Base-by-base conservation (phyloP, 2,113 vertebrate species). In the Pardalotus punctatus region DNA sequence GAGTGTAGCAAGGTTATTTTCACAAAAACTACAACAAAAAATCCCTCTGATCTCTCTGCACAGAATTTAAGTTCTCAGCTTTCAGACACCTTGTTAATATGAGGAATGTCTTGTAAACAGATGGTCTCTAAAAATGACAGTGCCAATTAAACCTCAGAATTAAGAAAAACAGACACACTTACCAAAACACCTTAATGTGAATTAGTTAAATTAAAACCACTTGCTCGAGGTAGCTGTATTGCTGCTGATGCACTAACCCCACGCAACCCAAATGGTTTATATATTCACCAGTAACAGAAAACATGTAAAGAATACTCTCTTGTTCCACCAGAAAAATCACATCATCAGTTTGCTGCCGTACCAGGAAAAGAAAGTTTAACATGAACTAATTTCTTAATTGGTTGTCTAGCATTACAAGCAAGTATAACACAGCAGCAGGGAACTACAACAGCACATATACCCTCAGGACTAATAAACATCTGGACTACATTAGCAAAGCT, bases 301-400 rank as follows among this genome's bases (percentile, higher is more conserved):
- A 89, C 79, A 96, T 43, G 29, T 78, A 96, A 97, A 98, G 95
- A 98, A 98, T 92, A 97, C 90, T 83, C 94, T 96, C 97, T 97
- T 98, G 97, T 98, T 98, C 97, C 96, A 96, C 71, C 73, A 96
- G 94, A 97, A 97, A 96, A 96, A 92, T 80, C 94, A 93, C 83
- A 86, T 73, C 91, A 92, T 96, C 94, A 94, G 89, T 86, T 94
- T 94, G 94, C 97, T 93, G 90, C 93, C 65, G 2, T 70, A 90
- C 94, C 93, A 82, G 81, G 95, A 86, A 97, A 96, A 97, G 97
- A 97, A 97, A 97, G 91, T 94, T 97, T 95, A 97, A 97, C 86
- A 84, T 87, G 76, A 94, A 97, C 96, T 97, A 94, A 97, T 95
- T 97, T 97, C 93, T 94, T 96, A 96, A 96, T 90, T 96, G 95